Percentiles rank a stretch among this genome's conserved stretches.
phyloP scores from a whole-genome alignment of 2,888 invertebrate genomes.

The Eupeodes luniger region DNA sequence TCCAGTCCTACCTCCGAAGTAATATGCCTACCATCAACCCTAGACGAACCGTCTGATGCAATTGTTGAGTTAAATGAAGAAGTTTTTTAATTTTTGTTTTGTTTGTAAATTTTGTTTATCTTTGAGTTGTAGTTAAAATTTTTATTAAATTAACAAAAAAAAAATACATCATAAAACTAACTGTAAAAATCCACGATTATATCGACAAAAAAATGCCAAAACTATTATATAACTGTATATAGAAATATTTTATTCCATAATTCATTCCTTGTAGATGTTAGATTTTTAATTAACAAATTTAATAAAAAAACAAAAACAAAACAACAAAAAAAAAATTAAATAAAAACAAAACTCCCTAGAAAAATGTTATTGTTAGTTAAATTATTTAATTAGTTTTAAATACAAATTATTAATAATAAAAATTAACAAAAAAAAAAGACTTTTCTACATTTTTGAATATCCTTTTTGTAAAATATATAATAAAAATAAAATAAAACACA shows the following conservation, averaged over 20 bases:
- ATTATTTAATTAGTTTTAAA: conserved; percentile 69
- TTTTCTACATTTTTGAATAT: conserved; percentile 76
- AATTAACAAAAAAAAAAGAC: conserved; percentile 46
- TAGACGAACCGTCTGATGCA: conserved; percentile 35
- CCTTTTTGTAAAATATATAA: conserved; percentile 70
- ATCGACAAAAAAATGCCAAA: conserved; percentile 53
- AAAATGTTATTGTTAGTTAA: conserved; percentile 75
- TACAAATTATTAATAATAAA: conserved; percentile 25
- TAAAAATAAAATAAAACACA: conserved; percentile 26
- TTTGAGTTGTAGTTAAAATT: conserved; percentile 60
- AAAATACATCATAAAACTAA: conserved; percentile 9
- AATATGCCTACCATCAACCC: conserved; percentile 38
- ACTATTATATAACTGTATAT: conserved; percentile 53
- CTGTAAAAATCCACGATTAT: conserved; percentile 30
- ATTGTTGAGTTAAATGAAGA: conserved; percentile 32
- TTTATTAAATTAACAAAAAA: conserved; percentile 28
- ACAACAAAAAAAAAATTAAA: conserved; percentile 29
- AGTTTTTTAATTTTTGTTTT: conserved; percentile 44
- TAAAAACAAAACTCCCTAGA: conserved; percentile 37
- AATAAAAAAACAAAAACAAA: conserved; percentile 40
- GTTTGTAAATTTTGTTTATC: conserved; percentile 22
- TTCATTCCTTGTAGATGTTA: conserved; percentile 70
- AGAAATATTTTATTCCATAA: conserved; percentile 57
- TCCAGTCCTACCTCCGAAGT: conserved; percentile 53
- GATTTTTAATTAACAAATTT: conserved; percentile 65